Base-by-base conservation (phyloP, 2,797 vertebrate species). In the Acridotheres tristis region DNA sequence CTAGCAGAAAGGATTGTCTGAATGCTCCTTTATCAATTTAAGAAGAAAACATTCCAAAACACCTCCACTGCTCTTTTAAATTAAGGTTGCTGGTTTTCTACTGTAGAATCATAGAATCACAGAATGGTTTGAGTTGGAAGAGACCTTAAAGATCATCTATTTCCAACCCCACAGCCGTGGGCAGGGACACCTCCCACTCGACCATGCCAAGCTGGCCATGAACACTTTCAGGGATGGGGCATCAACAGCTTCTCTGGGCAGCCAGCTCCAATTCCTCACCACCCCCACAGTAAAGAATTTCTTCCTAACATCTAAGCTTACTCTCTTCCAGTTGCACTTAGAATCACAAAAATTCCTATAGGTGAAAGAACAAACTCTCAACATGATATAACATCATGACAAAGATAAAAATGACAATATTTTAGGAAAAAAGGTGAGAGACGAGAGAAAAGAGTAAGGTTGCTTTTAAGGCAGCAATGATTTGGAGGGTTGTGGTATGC, bases 101-200 rank as follows among this genome's bases (percentile, higher is more conserved):
- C 9, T 48, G 4, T 21, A 25, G 45, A 57, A 36, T 55, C 42
- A 42, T 3, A 50, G 62, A 62, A 76, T 57, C 27, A 82, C 23
- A 38, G 16, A 63, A 42, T 14, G 18, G 21, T 47, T 53, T 54
- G 47, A 15, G 15, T 67, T 81, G 26, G 25, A 74, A 50, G 32
- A 7, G 9, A 38, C 25, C 20, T 26, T 76, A 51, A 50, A 76
- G 36, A n/a, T 30, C 32, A 13, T 23, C 8, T 42, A 5, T 36
- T 76, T 63, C 63, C 11, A 38, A 13, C 5, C 16, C 23, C 0
- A 0, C 12, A 81, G 40, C 42, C 0, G 1, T 57, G 29, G n/a
- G 57, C 36, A 69, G 65, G 38, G 29, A 40, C 10, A 40, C 20
- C 10, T 71, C 30, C 51, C 57, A 45, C n/a, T 22, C 50, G 27